Conservation (phyloP, 2,797 vertebrate genomes). For the Anisognathus igniventris region DNA sequence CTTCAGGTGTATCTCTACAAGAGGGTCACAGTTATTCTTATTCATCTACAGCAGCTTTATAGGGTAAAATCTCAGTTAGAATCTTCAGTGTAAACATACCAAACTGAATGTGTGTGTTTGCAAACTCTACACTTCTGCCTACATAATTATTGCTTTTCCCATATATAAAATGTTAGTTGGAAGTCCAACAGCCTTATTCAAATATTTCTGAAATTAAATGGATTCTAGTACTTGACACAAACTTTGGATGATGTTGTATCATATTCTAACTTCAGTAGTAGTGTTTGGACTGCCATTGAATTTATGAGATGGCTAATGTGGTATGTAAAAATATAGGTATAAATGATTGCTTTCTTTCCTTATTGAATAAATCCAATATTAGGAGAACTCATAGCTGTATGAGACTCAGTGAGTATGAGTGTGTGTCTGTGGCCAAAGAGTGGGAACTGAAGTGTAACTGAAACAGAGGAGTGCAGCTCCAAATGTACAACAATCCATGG, state of each 20-base stretch:
- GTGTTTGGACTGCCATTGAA: background rate
- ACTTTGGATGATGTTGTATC: background rate
- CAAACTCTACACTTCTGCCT: background rate
- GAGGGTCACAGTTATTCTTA: background rate
- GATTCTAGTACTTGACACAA: background rate
- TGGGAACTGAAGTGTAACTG: background rate
- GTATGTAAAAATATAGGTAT: background rate
- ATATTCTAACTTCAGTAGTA: background rate
- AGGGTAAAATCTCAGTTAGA: background rate
- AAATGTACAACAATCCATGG: background rate
- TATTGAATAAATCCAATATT: background rate
- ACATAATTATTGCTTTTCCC: background rate
- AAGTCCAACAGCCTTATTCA: background rate
- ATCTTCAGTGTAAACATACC: background rate
- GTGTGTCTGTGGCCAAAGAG: background rate
- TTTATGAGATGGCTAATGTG: rapidly evolving
- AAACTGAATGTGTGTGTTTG: background rate
- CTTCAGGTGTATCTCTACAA: background rate
- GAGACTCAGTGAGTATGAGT: background rate
- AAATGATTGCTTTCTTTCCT: background rate
- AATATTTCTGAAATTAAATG: background rate
- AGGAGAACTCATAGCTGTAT: background rate
- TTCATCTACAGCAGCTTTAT: background rate
- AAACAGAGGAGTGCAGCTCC: background rate
- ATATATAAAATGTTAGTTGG: background rate